Evolutionary conservation across 1,140 invertebrate species (phyloP).

Genomic region (Atta colombica): DNA sequence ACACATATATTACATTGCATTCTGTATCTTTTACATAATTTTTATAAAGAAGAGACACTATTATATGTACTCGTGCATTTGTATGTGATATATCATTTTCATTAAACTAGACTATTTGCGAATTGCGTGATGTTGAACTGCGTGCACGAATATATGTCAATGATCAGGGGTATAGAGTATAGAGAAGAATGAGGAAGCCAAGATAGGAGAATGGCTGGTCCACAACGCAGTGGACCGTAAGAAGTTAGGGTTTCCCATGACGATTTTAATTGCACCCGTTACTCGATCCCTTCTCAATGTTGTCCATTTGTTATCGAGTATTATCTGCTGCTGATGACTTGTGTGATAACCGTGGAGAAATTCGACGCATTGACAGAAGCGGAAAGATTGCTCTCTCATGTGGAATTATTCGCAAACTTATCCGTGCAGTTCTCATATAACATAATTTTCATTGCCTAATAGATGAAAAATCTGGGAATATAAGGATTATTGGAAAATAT

Average conservation of each 20-base stretch:
- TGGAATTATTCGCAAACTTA: conserved; percentile 40
- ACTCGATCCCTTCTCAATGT: conserved; percentile 73
- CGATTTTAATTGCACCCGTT: conserved; percentile 84
- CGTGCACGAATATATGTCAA: conserved; percentile 71
- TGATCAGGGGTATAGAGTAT: conserved; percentile 51
- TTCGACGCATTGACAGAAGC: conserved; percentile 21
- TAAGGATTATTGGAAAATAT: not conserved
- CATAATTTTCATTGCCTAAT: not conserved
- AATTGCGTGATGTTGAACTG: conserved; percentile 78
- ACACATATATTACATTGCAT: not conserved
- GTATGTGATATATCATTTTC: conserved; percentile 18
- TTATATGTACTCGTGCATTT: conserved; percentile 24
- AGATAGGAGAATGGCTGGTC: conserved; percentile 72
- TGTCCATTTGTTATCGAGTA: conserved; percentile 77
- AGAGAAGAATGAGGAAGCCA: conserved; percentile 78
- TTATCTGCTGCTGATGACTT: conserved; percentile 68
- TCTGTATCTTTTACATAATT: not conserved
- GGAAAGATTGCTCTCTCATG: conserved; percentile 42
- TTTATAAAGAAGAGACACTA: not conserved
- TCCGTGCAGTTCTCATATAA: not conserved
- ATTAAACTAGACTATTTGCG: conserved; percentile 78
- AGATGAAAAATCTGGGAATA: not conserved
- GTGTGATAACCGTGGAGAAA: not conserved
- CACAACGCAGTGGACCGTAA: conserved; percentile 83
- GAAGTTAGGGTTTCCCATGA: conserved; percentile 85